A percentile compares a stretch with the other conserved stretches of the same genome.
phyloP scores from a whole-genome alignment of 2,888 invertebrate genomes.

The Gryllus longicercus region DNA sequence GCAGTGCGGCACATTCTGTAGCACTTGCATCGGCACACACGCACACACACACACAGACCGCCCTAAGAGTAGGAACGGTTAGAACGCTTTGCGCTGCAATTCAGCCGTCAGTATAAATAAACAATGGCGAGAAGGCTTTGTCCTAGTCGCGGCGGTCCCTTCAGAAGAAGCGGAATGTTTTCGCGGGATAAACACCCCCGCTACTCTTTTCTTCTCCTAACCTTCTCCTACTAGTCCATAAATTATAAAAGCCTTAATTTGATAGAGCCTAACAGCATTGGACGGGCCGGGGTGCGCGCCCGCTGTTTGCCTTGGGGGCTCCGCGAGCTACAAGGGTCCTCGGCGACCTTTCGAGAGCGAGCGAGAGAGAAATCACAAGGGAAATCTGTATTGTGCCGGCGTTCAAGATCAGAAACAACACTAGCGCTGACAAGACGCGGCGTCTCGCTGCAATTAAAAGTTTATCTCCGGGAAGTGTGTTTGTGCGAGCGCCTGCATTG shows the following conservation, averaged over 20 bases:
- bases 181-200: not conserved
- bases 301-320: not conserved
- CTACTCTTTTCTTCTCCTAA: not conserved
- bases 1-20: too few relatives aligned
- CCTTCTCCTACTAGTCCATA: not conserved
- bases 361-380: not conserved
- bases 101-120: not conserved
- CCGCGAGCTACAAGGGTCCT: too few relatives aligned
- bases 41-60: too few relatives aligned
- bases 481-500: not conserved
- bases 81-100: not conserved
- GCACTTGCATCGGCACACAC: too few relatives aligned
- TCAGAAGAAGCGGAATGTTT: not conserved
- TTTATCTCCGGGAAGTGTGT: not conserved
- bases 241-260: slow-evolving; percentile 17
- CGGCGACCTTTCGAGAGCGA: too few relatives aligned
- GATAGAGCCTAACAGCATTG: slow-evolving; percentile 8
- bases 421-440: slow-evolving; percentile 1
- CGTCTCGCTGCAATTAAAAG: not conserved
- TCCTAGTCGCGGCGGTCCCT: slow-evolving; percentile 4
- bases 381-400: slow-evolving; percentile 17
- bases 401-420: slow-evolving; percentile 8
- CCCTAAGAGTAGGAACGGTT: not conserved
- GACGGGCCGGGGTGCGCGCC: not conserved
- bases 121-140: not conserved